These are phyloP conservation scores for Watsonalla cultraria DNA, from an alignment of 2,888 invertebrate genomes.

Conservation along the genomic window DNA sequence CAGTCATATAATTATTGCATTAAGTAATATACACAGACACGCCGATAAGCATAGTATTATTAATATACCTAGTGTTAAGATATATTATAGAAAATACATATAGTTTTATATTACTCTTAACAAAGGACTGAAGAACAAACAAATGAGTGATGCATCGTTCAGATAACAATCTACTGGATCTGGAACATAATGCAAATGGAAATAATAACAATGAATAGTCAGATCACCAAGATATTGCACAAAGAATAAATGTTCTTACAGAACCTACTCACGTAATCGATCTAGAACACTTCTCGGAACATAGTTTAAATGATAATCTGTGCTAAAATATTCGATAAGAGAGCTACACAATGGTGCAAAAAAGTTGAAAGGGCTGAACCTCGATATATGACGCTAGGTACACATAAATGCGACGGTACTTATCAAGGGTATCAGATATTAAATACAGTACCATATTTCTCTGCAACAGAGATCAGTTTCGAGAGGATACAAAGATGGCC, in stretches of 20 bases:
- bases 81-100: no score
- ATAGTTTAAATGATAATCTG: conserved; percentile 10
- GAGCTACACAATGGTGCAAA: conserved; percentile 12
- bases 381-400: neutral
- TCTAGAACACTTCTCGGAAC: conserved; percentile 13
- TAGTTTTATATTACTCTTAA: neutral
- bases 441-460: neutral
- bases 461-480: neutral
- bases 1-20: no score
- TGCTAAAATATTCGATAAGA: conserved; percentile 13
- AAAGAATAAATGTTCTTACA: conserved; percentile 19
- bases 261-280: conserved; percentile 12
- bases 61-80: no score
- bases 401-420: neutral
- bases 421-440: neutral
- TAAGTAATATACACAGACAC: neutral
- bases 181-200: neutral
- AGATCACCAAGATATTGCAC: conserved; percentile 8
- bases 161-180: neutral
- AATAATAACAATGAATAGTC: conserved; percentile 1
- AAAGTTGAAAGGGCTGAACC: neutral
- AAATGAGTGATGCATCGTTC: neutral
- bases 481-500: conserved; percentile 14
- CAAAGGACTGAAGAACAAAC: neutral
- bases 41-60: no score